Evolutionary conservation across 2,888 invertebrate genomes (phyloP), one percentile per base, ranked within the genome.

Genomic region (Agriopis aurantiaria): DNA sequence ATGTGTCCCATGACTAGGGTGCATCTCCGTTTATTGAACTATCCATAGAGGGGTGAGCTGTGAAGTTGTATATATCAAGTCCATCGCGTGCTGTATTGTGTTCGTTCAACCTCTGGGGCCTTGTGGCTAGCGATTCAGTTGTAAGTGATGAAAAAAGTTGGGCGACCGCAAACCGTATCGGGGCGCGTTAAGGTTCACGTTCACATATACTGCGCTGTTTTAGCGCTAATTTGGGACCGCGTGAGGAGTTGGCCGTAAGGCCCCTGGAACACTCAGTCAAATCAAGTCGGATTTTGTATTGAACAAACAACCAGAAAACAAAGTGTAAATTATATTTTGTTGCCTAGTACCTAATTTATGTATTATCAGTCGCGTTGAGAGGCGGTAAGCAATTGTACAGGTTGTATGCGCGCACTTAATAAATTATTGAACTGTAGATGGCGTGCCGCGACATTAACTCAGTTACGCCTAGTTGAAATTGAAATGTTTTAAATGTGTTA

Each of bases 401-500:
- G 78, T 82, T 79, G 61, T 82, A 84, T 77, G 79, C 72, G 74
- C 76, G 76, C 71, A 76, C 80, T 81, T 83, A 55, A 82, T 87
- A 86, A 85, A 86, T 88, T 88, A 88, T 90, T 88, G 82, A 83
- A 82, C 78, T 79, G 82, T 83, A 84, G 84, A 81, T 81, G 79
- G 77, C 82, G 85, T 79, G 73, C 82, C 79, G 76, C 82, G 85
- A 87, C 87, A 80, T 83, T 87, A 88, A 88, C 87, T 89, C 88
- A 91, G 88, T 90, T 90, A 91, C 83, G 92, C 87, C 91, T 92
- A 93, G 93, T 93, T 93, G 88, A 93, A 91, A 90, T 91, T 93
- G 80, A 93, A 93, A 93, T 93, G 91, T 91, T 93, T 94, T 94
- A 93, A 77, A 94, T 93, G 93, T 94, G 93, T 94, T 94, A 93